Conservation (phyloP, 2,797 vertebrate species). For the Nannoperca obscura region DNA sequence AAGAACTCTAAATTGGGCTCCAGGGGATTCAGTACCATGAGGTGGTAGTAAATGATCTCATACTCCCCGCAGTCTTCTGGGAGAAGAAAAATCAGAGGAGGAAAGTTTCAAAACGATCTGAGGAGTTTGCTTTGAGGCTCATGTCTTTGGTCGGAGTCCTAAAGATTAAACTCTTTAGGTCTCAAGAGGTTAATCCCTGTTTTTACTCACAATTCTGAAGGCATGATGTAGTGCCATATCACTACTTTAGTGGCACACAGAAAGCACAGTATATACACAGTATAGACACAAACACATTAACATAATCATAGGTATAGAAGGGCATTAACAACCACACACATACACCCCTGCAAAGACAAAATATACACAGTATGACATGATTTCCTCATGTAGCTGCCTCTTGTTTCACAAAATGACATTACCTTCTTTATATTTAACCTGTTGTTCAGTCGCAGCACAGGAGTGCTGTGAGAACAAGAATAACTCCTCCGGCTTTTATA, state of each 20-base stretch:
- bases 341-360: constrained; percentile 17
- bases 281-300: constrained; percentile 20
- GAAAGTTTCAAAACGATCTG: constrained; percentile 37
- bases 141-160: constrained; percentile 33
- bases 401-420: constrained; percentile 14
- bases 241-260: constrained; percentile 1
- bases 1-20: constrained; percentile 44
- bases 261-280: neutral
- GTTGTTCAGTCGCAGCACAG: constrained; percentile 29
- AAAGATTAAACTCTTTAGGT: no score
- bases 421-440: constrained; percentile 23
- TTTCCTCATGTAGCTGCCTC: constrained; percentile 22
- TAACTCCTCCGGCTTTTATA: constrained; percentile 83
- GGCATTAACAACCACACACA: constrained; percentile 1
- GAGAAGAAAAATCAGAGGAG: constrained; percentile 40
- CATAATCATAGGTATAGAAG: constrained; percentile 29
- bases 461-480: constrained; percentile 72
- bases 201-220: constrained; percentile 38
- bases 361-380: constrained; percentile 1
- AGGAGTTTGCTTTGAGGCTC: constrained; percentile 23
- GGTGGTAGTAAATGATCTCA: constrained; percentile 26
- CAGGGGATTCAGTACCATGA: constrained; percentile 24
- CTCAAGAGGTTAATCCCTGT: constrained; percentile 52
- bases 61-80: constrained; percentile 6
- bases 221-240: neutral